These are phyloP conservation scores for Anolis carolinensis DNA, from an alignment of 2,113 vertebrate genomes.

Conservation along the genomic window DNA sequence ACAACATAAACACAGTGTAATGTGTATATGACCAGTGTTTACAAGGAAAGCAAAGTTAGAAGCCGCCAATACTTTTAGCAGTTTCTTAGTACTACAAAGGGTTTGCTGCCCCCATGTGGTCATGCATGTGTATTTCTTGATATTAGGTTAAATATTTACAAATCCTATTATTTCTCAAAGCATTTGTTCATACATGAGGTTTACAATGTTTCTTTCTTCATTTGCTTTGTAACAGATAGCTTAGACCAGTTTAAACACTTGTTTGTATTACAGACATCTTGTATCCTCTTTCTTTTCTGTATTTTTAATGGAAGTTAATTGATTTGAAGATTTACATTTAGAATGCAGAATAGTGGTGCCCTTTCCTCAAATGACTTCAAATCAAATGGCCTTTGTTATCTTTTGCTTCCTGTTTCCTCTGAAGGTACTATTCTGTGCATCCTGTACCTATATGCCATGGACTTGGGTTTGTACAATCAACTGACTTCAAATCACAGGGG, in stretches of 20 bases:
- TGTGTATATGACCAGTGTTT: background rate
- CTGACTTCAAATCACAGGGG: no score
- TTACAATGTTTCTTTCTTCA: background rate
- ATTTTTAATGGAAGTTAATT: background rate
- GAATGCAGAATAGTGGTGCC: background rate
- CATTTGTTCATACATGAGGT: background rate
- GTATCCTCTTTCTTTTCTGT: no score
- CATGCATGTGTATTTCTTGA: background rate
- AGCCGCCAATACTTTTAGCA: background rate
- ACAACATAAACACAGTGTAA: background rate
- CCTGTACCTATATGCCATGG: no score
- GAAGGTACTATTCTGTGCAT: no score
- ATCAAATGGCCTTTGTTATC: no score
- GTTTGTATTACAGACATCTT: background rate
- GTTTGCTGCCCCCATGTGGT: constrained; percentile 34
- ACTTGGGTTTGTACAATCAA: no score
- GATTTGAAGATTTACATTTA: background rate
- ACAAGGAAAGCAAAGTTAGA: background rate
- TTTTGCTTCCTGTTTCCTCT: no score
- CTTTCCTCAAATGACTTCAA: background rate
- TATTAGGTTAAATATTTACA: background rate
- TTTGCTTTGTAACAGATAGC: background rate
- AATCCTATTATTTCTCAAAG: background rate
- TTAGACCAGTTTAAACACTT: background rate
- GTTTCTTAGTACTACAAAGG: background rate